Conservation (phyloP, 2,888 invertebrate species). For the Podotricha telesiphe region DNA sequence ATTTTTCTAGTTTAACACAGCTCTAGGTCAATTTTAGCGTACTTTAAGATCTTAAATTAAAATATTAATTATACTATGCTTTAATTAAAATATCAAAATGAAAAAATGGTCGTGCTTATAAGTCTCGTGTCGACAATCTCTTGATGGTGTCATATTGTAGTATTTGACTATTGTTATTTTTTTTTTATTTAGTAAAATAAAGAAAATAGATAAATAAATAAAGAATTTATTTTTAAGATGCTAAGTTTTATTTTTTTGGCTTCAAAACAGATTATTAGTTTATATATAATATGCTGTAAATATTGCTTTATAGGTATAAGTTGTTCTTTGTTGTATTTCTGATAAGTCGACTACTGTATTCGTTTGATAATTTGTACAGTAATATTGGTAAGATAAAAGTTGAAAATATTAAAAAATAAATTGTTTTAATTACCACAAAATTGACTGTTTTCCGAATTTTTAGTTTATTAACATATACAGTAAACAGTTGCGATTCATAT, state of each 20-base stretch:
- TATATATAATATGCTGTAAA: slow-evolving; percentile 11
- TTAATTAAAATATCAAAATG: not conserved
- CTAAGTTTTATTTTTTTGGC: not conserved
- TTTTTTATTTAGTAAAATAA: not conserved
- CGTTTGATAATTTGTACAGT: not conserved
- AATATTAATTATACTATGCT: slow-evolving; percentile 19
- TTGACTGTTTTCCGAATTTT: no score
- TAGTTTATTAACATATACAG: no score
- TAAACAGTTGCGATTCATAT: no score
- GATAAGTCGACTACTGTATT: not conserved
- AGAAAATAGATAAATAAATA: slow-evolving; percentile 12
- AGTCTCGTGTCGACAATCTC: not conserved
- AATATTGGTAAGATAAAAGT: slow-evolving; percentile 22
- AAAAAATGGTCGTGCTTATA: slow-evolving; percentile 30
- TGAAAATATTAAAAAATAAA: not conserved
- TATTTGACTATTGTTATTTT: slow-evolving; percentile 11
- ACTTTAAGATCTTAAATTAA: slow-evolving; percentile 27
- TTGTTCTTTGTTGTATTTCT: not conserved
- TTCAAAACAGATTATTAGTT: not conserved
- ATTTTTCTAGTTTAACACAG: not conserved
- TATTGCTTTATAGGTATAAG: slow-evolving; percentile 3
- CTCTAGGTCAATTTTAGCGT: slow-evolving; percentile 26
- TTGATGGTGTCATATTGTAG: not conserved
- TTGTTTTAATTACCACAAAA: not conserved
- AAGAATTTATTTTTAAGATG: slow-evolving; percentile 12